Evolutionary conservation across 30 jellyfish, hydroid and myxozoan species (phyloP).

Genomic region (Turritopsis rubra): DNA sequence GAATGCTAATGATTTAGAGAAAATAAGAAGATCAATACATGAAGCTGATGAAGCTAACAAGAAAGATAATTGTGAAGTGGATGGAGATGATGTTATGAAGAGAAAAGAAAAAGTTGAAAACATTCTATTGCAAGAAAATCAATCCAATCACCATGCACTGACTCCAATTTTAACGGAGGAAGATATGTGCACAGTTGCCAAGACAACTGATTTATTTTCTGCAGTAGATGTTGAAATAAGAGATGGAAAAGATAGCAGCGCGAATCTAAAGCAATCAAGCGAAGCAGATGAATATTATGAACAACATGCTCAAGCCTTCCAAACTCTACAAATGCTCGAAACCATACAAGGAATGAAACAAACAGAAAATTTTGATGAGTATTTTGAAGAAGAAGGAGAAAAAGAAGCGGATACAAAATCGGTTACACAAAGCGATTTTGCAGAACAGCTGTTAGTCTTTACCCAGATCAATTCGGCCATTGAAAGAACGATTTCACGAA

Average conservation of each 20-base stretch:
- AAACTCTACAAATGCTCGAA: not conserved
- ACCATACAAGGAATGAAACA: not conserved
- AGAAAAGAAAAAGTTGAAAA: not conserved
- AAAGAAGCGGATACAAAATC: not conserved
- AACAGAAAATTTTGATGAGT: not conserved
- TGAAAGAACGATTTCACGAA: not conserved
- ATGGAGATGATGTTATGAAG: too few relatives aligned
- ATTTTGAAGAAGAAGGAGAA: not conserved
- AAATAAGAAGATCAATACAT: constrained; percentile 15
- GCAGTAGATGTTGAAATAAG: not conserved
- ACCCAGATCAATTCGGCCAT: not conserved
- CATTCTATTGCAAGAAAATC: not conserved
- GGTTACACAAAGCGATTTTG: not conserved
- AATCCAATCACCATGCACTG: not conserved
- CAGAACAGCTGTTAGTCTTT: not conserved
- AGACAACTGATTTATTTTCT: not conserved
- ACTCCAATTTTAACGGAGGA: not conserved
- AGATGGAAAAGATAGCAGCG: not conserved
- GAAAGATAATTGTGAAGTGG: not conserved
- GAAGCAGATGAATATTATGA: not conserved
- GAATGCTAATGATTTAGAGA: constrained; percentile 8
- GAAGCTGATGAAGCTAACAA: not conserved
- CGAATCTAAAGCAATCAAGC: not conserved
- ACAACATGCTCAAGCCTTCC: not conserved
- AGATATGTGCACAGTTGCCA: not conserved